phyloP scores from a whole-genome alignment of 2,797 vertebrate genomes.

The Hemibagrus guttatus region DNA sequence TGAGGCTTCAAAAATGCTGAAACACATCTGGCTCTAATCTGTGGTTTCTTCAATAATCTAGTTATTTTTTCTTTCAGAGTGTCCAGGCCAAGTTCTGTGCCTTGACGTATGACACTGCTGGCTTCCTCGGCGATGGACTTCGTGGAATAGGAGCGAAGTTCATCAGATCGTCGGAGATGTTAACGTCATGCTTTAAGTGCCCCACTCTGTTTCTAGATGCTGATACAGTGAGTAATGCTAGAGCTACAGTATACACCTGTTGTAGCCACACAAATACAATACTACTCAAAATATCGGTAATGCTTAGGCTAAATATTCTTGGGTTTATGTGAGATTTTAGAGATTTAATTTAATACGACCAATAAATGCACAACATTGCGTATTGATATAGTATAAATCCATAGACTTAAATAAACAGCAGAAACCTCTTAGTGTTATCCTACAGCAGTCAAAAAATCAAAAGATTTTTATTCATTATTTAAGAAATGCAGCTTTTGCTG shows the following conservation, averaged over 20 bases:
- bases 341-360: background rate
- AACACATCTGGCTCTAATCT: constrained; percentile 33
- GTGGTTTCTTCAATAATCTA: constrained; percentile 46
- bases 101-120: constrained; percentile 90
- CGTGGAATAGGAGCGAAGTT: constrained; percentile 94
- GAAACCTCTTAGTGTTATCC: background rate
- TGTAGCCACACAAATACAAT: background rate
- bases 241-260: background rate
- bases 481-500: background rate
- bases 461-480: background rate
- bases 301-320: background rate
- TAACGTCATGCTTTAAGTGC: constrained; percentile 92
- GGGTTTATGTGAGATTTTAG: background rate
- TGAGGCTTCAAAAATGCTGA: background rate
- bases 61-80: constrained; percentile 75
- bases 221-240: constrained; percentile 86
- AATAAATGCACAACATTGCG: background rate
- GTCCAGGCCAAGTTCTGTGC: constrained; percentile 95
- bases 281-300: background rate
- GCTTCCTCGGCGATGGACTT: constrained; percentile 89
- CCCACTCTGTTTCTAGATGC: constrained; percentile 94
- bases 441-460: background rate
- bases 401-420: background rate
- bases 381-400: no score
- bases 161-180: constrained; percentile 91